A percentile compares a stretch with the other conserved stretches of the same genome.
phyloP scores from a whole-genome alignment of 2,797 vertebrate species.

The Allobates femoralis region DNA sequence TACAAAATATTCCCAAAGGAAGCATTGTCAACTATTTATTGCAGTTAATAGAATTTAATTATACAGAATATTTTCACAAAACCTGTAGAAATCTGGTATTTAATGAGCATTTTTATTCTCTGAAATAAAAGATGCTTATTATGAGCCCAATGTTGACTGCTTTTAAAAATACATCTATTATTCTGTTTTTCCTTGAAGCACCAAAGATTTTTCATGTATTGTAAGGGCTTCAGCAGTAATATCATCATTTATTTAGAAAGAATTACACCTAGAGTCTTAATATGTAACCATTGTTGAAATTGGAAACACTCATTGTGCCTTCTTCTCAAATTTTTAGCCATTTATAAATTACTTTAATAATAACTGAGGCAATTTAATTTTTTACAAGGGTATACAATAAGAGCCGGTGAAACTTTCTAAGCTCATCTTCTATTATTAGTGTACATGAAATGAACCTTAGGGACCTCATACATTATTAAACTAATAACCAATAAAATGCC shows the following conservation, averaged over 20 bases:
- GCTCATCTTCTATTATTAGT: neutral
- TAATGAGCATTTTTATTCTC: slow-evolving; percentile 39
- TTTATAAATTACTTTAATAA: neutral
- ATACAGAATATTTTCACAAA: slow-evolving; percentile 28
- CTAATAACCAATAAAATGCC: neutral
- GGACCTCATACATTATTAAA: neutral
- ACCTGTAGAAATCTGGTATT: slow-evolving; percentile 11
- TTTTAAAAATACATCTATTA: slow-evolving; percentile 28
- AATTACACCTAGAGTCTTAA: neutral
- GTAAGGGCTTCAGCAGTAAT: neutral
- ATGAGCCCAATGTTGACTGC: slow-evolving; percentile 4
- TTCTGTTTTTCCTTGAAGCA: neutral
- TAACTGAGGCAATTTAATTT: neutral
- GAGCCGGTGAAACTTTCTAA: neutral
- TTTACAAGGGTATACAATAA: neutral
- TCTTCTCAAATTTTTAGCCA: neutral
- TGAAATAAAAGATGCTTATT: slow-evolving; percentile 38
- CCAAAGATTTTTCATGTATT: neutral
- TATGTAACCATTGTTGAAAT: neutral
- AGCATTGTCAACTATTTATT: slow-evolving; percentile 24
- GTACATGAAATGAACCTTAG: neutral
- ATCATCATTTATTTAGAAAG: neutral
- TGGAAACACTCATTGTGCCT: neutral
- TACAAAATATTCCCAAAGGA: slow-evolving; percentile 35
- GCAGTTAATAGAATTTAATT: slow-evolving; percentile 46